Percentiles rank a stretch among this genome's conserved stretches.
phyloP scores from a whole-genome alignment of 2,888 invertebrate genomes.

The Orchesella flavescens region DNA sequence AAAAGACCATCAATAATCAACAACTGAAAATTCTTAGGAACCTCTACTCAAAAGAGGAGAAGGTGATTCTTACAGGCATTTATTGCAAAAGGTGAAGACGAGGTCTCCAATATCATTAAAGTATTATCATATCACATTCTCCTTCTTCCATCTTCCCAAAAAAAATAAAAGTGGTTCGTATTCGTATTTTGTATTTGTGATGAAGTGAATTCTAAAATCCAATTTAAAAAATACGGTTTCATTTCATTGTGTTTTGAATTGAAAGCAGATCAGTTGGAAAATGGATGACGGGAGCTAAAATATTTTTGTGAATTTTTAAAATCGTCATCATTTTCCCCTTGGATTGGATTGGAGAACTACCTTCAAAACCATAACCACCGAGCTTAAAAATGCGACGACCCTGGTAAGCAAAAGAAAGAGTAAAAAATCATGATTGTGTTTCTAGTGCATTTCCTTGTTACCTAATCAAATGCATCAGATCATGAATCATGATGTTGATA shows the following conservation, averaged over 20 bases:
- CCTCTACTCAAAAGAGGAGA: conserved; percentile 20
- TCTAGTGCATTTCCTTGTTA: conserved; percentile 30
- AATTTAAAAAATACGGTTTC: not conserved
- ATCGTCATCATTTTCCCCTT: not conserved
- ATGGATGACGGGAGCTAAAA: not conserved
- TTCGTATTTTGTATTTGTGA: not conserved
- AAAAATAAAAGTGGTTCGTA: not conserved
- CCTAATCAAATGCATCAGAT: conserved; percentile 32
- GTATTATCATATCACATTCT: not conserved
- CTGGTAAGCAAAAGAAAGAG: conserved; percentile 8
- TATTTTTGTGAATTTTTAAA: not conserved
- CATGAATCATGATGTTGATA: conserved; percentile 23
- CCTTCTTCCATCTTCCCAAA: too few species aligned
- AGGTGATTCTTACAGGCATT: conserved; percentile 8
- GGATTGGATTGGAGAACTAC: not conserved
- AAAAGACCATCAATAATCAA: not conserved
- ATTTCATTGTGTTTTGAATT: not conserved
- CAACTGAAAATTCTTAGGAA: not conserved
- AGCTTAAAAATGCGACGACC: conserved; percentile 14
- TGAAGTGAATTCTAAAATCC: not conserved
- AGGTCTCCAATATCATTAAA: not conserved
- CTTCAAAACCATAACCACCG: not conserved
- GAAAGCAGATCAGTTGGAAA: not conserved
- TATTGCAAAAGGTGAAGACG: not conserved
- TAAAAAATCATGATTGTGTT: conserved; percentile 2